Base-by-base conservation (phyloP, 2,113 vertebrate genomes). In the Amphilophus citrinellus region DNA sequence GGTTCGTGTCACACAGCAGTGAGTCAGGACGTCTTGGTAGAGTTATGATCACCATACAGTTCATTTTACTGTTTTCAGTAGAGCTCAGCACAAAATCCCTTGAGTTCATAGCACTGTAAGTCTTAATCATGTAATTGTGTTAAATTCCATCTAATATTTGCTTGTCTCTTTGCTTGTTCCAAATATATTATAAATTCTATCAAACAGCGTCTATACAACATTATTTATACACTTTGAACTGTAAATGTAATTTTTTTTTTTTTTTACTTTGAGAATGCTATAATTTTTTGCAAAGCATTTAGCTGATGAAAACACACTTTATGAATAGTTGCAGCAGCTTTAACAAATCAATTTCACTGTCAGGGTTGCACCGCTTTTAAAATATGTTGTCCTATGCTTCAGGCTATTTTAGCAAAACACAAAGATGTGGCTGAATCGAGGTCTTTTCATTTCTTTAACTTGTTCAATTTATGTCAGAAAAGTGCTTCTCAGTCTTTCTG, bases 401-500 rank as follows among this genome's bases (percentile, higher is more conserved):
- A 66, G 35, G 62, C 62, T 77, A 66, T 32, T 14, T 61, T 42
- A 63, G 57, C 10, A 59, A 66, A 37, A 22, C 15, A 15, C 7
- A n/a, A 86, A 86, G 84, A 61, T 57, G 58, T 77, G 68, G 76
- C 37, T 61, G 18, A 60, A 3, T n/a, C 22, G n/a, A 24, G 24
- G 22, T 9, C 47, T n/a, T 56, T 53, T 71, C 0, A 32, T 53
- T 53, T 17, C 44, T 71, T 53, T 14, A 71, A 27, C 42, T 53
- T 30, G 27, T 53, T 53, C 27, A 73, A 37, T 8, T 37, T 53
- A 44, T 53, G 44, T 56, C 30, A 73, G 47, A 56, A 56, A 44
- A 32, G 44, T 18, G 24, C 47, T 73, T 53, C 24, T n/a, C 11
- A 5, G 2, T 32, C 30, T 73, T 20, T 71, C 39, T 53, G 50